Base-by-base conservation (phyloP, 2,113 vertebrate species). In the Petaurus breviceps region DNA sequence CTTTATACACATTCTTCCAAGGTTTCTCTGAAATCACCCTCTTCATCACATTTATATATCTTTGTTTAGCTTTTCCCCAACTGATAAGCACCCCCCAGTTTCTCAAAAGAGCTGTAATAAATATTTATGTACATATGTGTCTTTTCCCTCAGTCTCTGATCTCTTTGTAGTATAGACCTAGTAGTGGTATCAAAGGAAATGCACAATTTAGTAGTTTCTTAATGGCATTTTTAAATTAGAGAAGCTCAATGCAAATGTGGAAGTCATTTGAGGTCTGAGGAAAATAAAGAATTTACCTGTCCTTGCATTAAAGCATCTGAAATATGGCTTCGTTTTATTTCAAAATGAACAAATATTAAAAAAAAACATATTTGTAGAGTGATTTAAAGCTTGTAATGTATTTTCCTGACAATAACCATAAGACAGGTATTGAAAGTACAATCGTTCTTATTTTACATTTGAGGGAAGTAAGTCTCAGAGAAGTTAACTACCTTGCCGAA, bases 141-240 rank as follows among this genome's bases (percentile, higher is more conserved):
- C 31, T 14, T 19, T 77, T 77, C 19, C 5, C 61, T 77, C 61
- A n/a, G 31, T 77, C 61, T 77, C 12, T n/a, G 61, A n/a, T n/a
- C 37, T 77, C 37, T 68, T 31, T 68, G 28, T 68, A 37, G 28
- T 68, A 37, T 31, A 37, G 31, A 68, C 16, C 37, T 84, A 84
- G 16, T 23, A 84, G n/a, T 22, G 16, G 6, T 84, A 84, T 84
- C n/a, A 84, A 43, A 84, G n/a, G 68, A 84, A 22, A 84, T 43
- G n/a, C 37, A 84, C n/a, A 43, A 23, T 43, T 84, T 23, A 43
- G 68, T 84, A 84, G 22, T 94, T 91, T 91, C 43, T 92, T 94
- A 26, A n/a, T 12, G 49, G 37, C 31, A 93, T 89, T 95, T 93
- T 57, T 89, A 90, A 93, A 94, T 25, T 43, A 14, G 46, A 90